Base-by-base conservation (phyloP, 2,888 invertebrate genomes). In the Lissonota sp. region DNA sequence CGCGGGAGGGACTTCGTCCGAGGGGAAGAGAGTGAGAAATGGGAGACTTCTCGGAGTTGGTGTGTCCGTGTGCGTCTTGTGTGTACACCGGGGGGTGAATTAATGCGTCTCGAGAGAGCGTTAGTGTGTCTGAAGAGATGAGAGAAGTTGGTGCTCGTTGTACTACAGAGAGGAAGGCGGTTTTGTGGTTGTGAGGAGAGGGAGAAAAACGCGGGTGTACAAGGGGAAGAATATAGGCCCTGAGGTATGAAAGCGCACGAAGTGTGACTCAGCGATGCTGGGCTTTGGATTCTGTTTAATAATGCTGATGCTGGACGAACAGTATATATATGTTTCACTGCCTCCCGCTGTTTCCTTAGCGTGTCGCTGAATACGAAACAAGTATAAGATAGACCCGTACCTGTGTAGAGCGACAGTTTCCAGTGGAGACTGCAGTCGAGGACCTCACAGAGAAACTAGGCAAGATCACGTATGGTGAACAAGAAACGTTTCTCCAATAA, bases 91-190 rank as follows among this genome's bases (percentile, higher is more conserved):
- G 55, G 74, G 55, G 60, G 70, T 78, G 77, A 81, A 81, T 81
- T 82, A 82, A 82, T 78, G 81, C 71, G 81, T 78, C 75, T 71
- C 71, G 74, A 66, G 74, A 70, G 76, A 73, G 73, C 57, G 46
- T 60, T 53, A 72, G 46, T 69, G 62, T 67, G 79, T 71, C 81
- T 71, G 75, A 75, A 71, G 75, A 75, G 74, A 67, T 58, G 66
- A 51, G 71, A 40, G 57, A 66, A 66, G 66, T 58, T 58, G 66
- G 16, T n/a, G 26, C 64, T 67, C 39, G 69, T 40, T 37, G 60
- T 26, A 40, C 39, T 12, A 39, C 5, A 6, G 16, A 10, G 39
- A 63, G 55, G 39, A 7, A 42, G 16, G 6, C 49, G 60, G 10
- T 26, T n/a, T n/a, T 26, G 49, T 49, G n/a, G 12, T 12, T 49